phyloP scores from a whole-genome alignment of 2,113 vertebrate species.

The Phycodurus eques region DNA sequence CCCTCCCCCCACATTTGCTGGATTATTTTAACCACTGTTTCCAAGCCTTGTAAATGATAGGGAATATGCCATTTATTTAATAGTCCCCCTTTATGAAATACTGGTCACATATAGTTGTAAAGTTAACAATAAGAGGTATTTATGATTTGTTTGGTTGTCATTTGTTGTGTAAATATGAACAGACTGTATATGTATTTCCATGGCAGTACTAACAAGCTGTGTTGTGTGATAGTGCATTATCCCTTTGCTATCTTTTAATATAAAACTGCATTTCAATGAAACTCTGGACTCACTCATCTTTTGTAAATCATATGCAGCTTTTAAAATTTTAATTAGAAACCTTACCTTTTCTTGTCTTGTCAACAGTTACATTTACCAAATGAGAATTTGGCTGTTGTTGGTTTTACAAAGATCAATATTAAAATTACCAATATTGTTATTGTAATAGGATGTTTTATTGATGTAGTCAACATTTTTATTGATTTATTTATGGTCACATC shows the following conservation, averaged over 20 bases:
- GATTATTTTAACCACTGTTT: conserved; percentile 95
- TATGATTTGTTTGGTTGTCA: conserved; percentile 77
- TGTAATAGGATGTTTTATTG: no score
- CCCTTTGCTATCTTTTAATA: conserved; percentile 82
- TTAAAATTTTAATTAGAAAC: no score
- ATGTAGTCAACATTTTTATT: no score
- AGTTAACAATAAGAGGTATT: conserved; percentile 81
- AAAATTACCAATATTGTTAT: no score
- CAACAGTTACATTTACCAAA: no score
- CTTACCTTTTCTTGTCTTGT: no score
- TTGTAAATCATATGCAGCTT: neutral
- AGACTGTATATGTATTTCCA: conserved; percentile 78
- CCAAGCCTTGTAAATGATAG: conserved; percentile 72
- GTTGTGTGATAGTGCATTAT: conserved; percentile 78
- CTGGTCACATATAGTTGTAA: conserved; percentile 78
- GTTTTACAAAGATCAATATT: no score
- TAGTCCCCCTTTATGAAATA: conserved; percentile 73
- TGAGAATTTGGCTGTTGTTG: no score
- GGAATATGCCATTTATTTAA: conserved; percentile 80
- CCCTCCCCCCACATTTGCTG: conserved; percentile 64
- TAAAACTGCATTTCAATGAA: conserved; percentile 76
- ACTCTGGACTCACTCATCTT: conserved; percentile 23
- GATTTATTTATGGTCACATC: no score
- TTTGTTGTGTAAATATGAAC: conserved; percentile 80
- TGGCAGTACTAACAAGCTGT: conserved; percentile 81